Percentiles rank a stretch among this genome's conserved stretches.
phyloP scores from a whole-genome alignment of 2,797 vertebrate genomes.

The Oreochromis grahami region DNA sequence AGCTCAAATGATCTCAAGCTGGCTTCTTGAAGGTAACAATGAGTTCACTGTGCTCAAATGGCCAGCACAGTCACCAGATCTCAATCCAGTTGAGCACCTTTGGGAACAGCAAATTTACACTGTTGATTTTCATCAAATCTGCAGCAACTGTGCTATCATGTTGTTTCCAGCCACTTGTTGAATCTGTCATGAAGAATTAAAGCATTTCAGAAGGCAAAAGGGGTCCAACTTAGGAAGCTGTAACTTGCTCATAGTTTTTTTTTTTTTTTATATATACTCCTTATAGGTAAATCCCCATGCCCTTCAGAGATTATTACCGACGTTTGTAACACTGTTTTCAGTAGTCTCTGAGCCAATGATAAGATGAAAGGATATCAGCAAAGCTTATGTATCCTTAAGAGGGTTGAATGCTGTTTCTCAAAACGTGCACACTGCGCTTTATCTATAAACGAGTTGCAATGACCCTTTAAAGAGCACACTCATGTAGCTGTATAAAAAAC shows the following conservation, averaged over 20 bases:
- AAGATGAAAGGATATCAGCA: neutral
- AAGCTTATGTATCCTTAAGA: neutral
- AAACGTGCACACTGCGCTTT: neutral
- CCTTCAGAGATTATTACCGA: neutral
- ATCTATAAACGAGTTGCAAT: neutral
- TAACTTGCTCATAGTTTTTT: neutral
- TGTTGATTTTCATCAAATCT: neutral
- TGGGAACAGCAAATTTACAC: neutral
- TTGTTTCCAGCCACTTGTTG: neutral
- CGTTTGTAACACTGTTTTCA: neutral
- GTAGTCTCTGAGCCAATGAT: neutral
- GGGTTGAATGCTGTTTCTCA: neutral
- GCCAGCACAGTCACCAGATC: neutral
- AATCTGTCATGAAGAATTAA: neutral
- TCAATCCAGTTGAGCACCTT: neutral
- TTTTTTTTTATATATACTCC: neutral
- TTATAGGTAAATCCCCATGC: neutral
- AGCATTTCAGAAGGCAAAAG: neutral
- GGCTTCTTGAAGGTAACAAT: neutral
- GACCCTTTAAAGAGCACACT: neutral
- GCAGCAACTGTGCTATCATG: neutral
- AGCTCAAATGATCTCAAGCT: neutral
- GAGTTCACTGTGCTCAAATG: neutral
- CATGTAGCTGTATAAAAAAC: neutral
- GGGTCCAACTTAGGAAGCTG: neutral